A percentile compares a stretch with the other conserved stretches of the same genome.
phyloP scores from a whole-genome alignment of 2,888 invertebrate genomes.

The Limnephilus rhombicus region DNA sequence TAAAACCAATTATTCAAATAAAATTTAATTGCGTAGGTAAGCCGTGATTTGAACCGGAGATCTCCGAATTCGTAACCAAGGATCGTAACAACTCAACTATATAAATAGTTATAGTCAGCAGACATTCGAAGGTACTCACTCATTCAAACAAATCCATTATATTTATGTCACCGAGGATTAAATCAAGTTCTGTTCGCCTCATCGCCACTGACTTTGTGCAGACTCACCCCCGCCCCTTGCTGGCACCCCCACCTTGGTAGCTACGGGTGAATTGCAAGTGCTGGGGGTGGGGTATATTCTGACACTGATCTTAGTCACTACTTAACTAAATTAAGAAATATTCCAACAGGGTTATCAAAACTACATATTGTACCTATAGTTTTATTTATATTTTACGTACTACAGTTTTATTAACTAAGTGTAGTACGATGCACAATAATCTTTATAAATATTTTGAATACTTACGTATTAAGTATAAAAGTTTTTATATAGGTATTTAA shows the following conservation, averaged over 20 bases:
- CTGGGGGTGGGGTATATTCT: not conserved
- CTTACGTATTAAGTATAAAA: too few species aligned
- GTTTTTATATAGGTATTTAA: too few species aligned
- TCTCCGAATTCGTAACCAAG: too few species aligned
- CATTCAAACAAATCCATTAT: constrained; percentile 51
- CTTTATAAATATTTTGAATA: too few species aligned
- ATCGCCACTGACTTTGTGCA: constrained; percentile 52
- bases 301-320: constrained; percentile 56
- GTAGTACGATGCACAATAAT: not conserved
- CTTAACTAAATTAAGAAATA: constrained; percentile 61
- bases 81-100: not conserved
- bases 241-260: not conserved
- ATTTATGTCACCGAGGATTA: constrained; percentile 58
- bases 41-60: too few species aligned
- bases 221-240: constrained; percentile 31
- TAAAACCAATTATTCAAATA: too few species aligned
- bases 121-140: not conserved
- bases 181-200: constrained; percentile 51
- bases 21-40: too few species aligned
- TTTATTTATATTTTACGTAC: not conserved
- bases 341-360: constrained; percentile 10
- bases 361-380: too few species aligned
- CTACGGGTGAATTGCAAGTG: not conserved
- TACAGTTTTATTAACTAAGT: not conserved
- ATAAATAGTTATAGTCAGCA: not conserved